Evolutionary conservation across 1,140 invertebrate genomes (phyloP), one percentile per base, ranked within the genome.

Genomic region (Formica exsecta): DNA sequence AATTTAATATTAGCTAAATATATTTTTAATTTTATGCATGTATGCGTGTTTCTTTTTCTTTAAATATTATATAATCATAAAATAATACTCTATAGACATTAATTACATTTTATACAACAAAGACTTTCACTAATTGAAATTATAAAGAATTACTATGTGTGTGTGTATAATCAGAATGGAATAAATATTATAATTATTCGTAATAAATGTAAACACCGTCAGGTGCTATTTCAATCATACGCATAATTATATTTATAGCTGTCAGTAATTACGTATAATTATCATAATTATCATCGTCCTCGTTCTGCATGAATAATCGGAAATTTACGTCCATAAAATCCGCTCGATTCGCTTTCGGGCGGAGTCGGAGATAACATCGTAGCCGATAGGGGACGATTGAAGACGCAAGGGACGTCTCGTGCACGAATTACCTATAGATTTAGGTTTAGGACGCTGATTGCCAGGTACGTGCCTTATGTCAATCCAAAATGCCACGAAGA

Each of bases 361-460:
- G 6, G 25, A 62, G 16, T 29, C 54, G n/a, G 54, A 44, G 32
- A 62, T 41, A 59, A 73, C 44, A 77, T 65, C 74, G 64, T 59
- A 11, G 41, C 32, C 29, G 44, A 64, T n/a, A n/a, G 76, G 16
- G 25, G 8, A 51, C 65, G 79, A 25, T 61, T 11, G 19, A 48
- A 68, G 61, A 66, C 51, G 62, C 81, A 51, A 68, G 84, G 41
- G 19, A 71, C 36, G 8, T 71, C 32, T 22, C 59, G 16, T 13
- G 54, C 48, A 48, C 66, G 38, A 76, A 80, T 84, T 73, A 70
- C 25, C 16, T 85, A 85, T 61, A 57, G 61, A 75, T 29, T 73
- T 86, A 62, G 65, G 9, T 57, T 65, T 84, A 68, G 68, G 41
- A 51, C 25, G 59, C 29, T 64, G 29, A 73, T 70, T 61, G 32